Percentiles rank a stretch among this genome's conserved stretches.
Conservation (phyloP, 2,113 vertebrate genomes). For the Asarcornis scutulata region DNA sequence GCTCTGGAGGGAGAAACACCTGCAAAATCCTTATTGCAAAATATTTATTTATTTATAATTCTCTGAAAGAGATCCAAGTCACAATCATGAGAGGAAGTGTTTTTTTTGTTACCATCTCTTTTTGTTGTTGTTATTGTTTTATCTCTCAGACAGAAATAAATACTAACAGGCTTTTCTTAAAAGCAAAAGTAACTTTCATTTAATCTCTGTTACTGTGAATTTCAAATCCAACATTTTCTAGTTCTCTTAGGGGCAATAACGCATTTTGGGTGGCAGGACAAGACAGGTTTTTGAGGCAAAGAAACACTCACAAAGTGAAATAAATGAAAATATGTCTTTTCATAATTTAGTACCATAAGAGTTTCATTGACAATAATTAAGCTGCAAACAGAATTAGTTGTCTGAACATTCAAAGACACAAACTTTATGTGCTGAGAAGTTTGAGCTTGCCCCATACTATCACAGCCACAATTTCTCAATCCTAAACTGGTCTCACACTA, state of each 20-base stretch:
- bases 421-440: background rate
- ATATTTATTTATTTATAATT: no score
- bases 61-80: background rate
- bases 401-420: background rate
- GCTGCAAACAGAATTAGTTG: background rate
- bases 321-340: background rate
- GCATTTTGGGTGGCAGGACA: background rate
- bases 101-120: constrained; percentile 7
- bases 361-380: background rate
- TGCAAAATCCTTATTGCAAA: constrained; percentile 4
- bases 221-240: background rate
- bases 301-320: background rate
- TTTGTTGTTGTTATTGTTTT: background rate
- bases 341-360: rapidly evolving
- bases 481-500: background rate
- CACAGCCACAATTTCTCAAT: background rate
- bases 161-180: background rate
- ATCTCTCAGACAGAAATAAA: constrained; percentile 29
- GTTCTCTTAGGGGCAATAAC: background rate
- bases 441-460: background rate
- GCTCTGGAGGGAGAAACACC: constrained; percentile 17
- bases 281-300: background rate
- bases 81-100: background rate
- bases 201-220: background rate
- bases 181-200: background rate